A percentile compares a stretch with the other conserved stretches of the same genome.
Evolutionary conservation across 2,888 invertebrate species (phyloP).

Genomic region (Ectemnius lituratus): DNA sequence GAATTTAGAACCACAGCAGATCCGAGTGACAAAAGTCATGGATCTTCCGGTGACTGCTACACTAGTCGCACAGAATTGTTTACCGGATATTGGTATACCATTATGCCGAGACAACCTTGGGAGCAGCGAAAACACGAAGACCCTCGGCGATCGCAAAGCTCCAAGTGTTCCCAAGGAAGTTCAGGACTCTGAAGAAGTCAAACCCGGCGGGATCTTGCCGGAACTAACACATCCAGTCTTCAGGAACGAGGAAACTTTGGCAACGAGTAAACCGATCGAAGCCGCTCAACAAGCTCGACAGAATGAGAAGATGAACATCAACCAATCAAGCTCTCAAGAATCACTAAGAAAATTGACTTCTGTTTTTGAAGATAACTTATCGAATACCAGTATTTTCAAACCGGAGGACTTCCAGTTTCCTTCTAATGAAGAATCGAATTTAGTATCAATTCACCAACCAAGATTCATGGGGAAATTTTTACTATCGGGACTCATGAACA

Average conservation of each 20-base stretch:
- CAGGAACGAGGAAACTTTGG: constrained; percentile 10
- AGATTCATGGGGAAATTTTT: no score
- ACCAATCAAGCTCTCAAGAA: no score
- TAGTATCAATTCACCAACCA: neutral
- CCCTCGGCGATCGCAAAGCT: neutral
- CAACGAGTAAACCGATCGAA: constrained; percentile 1
- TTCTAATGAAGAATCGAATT: no score
- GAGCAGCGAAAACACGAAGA: neutral
- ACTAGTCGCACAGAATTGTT: constrained; percentile 69
- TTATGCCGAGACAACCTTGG: constrained; percentile 59
- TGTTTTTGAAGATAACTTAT: no score
- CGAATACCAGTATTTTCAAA: no score
- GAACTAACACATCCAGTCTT: constrained; percentile 27
- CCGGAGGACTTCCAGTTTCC: no score
- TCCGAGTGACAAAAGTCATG: constrained; percentile 63
- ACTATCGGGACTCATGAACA: neutral
- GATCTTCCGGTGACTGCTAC: constrained; percentile 70
- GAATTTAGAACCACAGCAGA: constrained; percentile 14
- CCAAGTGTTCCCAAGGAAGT: neutral
- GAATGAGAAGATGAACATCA: neutral
- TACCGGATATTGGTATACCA: constrained; percentile 70
- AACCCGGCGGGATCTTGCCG: constrained; percentile 6
- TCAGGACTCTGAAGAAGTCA: neutral
- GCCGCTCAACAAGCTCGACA: neutral
- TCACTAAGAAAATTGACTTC: no score